Percentiles rank a stretch among this genome's conserved stretches.
These are phyloP conservation scores for Parotocinclus haroldoi DNA, from an alignment of 2,797 vertebrate species.

Conservation along the genomic window DNA sequence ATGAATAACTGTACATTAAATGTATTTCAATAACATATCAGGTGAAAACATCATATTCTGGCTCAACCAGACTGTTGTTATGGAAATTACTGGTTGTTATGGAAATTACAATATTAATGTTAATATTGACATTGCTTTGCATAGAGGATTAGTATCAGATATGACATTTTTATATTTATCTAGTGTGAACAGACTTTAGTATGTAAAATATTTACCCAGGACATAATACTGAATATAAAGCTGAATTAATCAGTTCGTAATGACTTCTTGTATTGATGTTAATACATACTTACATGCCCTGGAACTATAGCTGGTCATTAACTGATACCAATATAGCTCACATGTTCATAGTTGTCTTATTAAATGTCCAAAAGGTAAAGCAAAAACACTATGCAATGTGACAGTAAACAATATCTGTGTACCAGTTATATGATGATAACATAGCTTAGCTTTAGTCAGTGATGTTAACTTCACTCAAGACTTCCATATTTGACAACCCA, in stretches of 20 bases:
- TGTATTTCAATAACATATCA: too few species aligned
- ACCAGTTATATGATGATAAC: too few species aligned
- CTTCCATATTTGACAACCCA: too few species aligned
- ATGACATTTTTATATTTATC: slow-evolving; percentile 8
- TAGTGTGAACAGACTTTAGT: slow-evolving; percentile 18
- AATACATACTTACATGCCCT: background rate
- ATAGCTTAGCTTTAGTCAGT: too few species aligned
- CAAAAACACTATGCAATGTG: too few species aligned
- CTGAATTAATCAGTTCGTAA: background rate
- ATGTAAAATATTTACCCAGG: slow-evolving; percentile 9
- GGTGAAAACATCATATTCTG: background rate
- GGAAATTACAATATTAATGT: background rate
- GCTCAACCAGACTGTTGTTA: background rate
- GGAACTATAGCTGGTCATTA: background rate
- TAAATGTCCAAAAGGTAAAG: too few species aligned
- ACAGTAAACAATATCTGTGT: too few species aligned
- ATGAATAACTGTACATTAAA: too few species aligned
- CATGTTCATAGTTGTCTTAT: too few species aligned
- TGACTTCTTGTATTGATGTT: background rate
- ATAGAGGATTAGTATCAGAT: slow-evolving; percentile 23
- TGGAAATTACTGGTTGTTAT: background rate
- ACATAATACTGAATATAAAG: slow-evolving; percentile 3
- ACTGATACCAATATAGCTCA: too few species aligned
- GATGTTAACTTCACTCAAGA: too few species aligned
- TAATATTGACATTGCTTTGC: slow-evolving; percentile 8